phyloP scores from a whole-genome alignment of 2,113 vertebrate species.

The Anthoscopus minutus region DNA sequence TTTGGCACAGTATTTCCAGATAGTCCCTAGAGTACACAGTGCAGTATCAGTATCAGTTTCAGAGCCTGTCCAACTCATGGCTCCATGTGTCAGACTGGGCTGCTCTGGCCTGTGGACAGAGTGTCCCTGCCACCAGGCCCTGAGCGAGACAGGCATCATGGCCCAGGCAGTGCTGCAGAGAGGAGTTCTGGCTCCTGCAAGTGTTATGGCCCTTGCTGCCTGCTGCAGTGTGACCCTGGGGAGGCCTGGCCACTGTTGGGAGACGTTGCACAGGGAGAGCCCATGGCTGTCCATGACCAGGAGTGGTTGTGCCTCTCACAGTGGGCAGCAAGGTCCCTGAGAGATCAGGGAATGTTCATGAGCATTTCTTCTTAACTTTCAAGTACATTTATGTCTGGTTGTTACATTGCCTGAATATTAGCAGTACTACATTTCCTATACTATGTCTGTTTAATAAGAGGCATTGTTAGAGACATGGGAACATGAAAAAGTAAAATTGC shows the following conservation, averaged over 20 bases:
- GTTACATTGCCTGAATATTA: background rate
- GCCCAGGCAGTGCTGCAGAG: background rate
- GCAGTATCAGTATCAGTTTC: no score
- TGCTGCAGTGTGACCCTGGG: rapidly evolving
- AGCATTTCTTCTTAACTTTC: background rate
- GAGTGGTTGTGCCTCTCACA: background rate
- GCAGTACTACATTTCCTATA: background rate
- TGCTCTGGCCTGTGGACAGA: background rate
- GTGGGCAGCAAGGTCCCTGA: background rate
- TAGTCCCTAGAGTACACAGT: background rate
- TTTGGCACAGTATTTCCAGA: background rate
- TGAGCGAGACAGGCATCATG: background rate
- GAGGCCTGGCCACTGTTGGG: background rate
- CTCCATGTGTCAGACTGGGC: rapidly evolving
- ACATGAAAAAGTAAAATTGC: background rate
- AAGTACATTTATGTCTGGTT: background rate
- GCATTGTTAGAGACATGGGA: background rate
- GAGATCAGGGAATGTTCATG: rapidly evolving
- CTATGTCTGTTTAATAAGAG: background rate
- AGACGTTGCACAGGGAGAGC: background rate
- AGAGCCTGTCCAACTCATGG: background rate
- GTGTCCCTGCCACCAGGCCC: background rate
- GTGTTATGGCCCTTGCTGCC: background rate
- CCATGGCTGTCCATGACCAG: rapidly evolving
- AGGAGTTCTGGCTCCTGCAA: background rate